Base-by-base conservation (phyloP, 2,797 vertebrate species). In the Platyrinchus mystaceus region DNA sequence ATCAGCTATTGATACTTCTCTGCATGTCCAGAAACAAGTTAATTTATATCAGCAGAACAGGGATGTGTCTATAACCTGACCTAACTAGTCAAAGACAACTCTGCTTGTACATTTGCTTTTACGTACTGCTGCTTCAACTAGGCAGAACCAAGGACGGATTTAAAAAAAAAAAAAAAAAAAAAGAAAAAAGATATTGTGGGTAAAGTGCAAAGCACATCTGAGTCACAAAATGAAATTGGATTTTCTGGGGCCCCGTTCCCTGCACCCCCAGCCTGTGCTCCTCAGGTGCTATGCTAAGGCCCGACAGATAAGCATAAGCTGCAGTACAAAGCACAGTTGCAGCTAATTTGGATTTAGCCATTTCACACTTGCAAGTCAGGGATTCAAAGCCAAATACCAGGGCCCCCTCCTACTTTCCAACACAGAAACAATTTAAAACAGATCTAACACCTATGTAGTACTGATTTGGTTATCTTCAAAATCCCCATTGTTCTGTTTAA, bases 401-500 rank as follows among this genome's bases (percentile, higher is more conserved):
- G 67, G 59, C 56, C 90, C 74, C 81, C 78, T 91, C 86, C 94
- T 82, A 74, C 94, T 92, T 91, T 69, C 94, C 89, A 94, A 70
- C 83, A 88, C 93, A 94, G 93, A 96, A 86, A 85, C 92, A 84
- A 95, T 94, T 94, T 90, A 94, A 94, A 95, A 93, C 90, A 95
- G 90, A 92, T 89, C 91, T 94, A 94, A 96, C 96, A 95, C 94
- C 91, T 94, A 96, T 76, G 93, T 77, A 94, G 88, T 90, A 94
- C 91, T 89, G 94, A 95, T 93, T 93, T 79, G 87, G 93, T 91
- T 96, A 95, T 95, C 95, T 97, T 67, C 84, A 94, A 94, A 96
- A 97, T 95, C 94, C 95, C 82, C 92, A 94, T 96, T 96, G 96
- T 95, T 96, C 77, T 94, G 94, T 95, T 97, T 97, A 94, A 97